Evolutionary conservation across 2,888 invertebrate genomes (phyloP).

Genomic region (Calliphora vomitoria): DNA sequence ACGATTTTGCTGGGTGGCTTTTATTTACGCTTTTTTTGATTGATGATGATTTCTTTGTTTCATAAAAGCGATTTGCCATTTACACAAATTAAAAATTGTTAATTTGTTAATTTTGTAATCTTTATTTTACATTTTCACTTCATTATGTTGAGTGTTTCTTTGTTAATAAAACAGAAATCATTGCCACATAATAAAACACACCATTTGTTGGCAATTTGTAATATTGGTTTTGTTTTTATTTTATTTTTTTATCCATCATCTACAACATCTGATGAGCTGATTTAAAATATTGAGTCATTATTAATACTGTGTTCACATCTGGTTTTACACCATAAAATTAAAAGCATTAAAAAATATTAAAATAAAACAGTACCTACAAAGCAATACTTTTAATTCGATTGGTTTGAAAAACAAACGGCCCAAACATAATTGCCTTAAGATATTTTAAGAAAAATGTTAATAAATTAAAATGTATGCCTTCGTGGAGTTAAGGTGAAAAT

Average conservation of each 20-base stretch:
- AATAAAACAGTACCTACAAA: neutral
- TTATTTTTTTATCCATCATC: neutral
- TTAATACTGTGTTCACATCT: conserved; percentile 40
- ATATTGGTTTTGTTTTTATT: neutral
- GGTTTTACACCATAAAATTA: conserved; percentile 1
- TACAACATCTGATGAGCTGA: conserved; percentile 5
- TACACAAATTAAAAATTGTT: neutral
- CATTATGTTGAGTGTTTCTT: conserved; percentile 49
- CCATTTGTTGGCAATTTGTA: neutral
- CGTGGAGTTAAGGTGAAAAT: too few relatives aligned
- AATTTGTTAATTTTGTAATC: conserved; percentile 5
- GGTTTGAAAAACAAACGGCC: too few relatives aligned
- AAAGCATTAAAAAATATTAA: neutral
- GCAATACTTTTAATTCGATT: too few relatives aligned
- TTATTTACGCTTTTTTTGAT: too few relatives aligned
- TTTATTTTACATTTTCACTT: conserved; percentile 4
- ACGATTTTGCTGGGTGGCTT: too few relatives aligned
- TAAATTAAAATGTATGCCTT: too few relatives aligned
- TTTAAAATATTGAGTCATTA: conserved; percentile 19
- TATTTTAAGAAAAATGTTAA: too few relatives aligned
- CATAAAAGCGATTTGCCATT: neutral
- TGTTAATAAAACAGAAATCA: neutral
- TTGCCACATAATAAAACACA: conserved; percentile 16
- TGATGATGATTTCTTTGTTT: neutral
- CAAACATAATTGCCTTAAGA: too few relatives aligned